These are phyloP conservation scores for Drosophila barbarae DNA, from an alignment of 2,888 invertebrate species.

Conservation along the genomic window DNA sequence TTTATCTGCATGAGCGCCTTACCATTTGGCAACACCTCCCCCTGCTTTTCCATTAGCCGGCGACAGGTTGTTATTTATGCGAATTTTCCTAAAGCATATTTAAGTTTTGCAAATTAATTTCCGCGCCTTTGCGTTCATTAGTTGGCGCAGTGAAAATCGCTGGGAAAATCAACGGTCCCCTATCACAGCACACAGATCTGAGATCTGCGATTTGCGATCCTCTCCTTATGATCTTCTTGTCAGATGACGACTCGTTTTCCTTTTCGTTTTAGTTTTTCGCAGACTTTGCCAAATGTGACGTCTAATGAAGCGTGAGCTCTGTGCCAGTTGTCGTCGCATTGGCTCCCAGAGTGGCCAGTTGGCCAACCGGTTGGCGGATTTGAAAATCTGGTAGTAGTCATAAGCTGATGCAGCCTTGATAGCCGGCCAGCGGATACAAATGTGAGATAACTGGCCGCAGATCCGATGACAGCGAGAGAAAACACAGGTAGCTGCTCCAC, in stretches of 20 bases:
- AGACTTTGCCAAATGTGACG: conserved; percentile 35
- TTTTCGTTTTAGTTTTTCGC: conserved; percentile 14
- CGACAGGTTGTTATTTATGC: conserved; percentile 38
- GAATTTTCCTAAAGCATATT: conserved; percentile 34
- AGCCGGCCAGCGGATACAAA: conserved; percentile 48
- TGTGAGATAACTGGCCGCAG: conserved; percentile 50
- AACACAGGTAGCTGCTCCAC: conserved; percentile 39
- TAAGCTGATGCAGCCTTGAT: conserved; percentile 56
- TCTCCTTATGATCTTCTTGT: conserved; percentile 38
- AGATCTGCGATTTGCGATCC: conserved; percentile 16
- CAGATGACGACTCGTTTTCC: conserved; percentile 43
- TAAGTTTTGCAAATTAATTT: conserved; percentile 62
- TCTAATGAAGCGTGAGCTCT: conserved; percentile 56
- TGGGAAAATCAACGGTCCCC: conserved; percentile 37
- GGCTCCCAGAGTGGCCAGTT: conserved; percentile 22
- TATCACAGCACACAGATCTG: background rate
- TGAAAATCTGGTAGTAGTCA: conserved; percentile 50
- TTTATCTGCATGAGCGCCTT: conserved; percentile 65
- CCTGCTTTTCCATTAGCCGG: conserved; percentile 48
- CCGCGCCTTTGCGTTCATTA: conserved; percentile 60
- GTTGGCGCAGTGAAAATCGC: conserved; percentile 29
- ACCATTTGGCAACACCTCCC: conserved; percentile 37
- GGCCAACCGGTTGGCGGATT: conserved; percentile 54
- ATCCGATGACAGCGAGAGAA: conserved; percentile 50
- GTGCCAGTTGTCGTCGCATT: conserved; percentile 42